Evolutionary conservation across 2,797 vertebrate species (phyloP).

Genomic region (Dermochelys coriacea): DNA sequence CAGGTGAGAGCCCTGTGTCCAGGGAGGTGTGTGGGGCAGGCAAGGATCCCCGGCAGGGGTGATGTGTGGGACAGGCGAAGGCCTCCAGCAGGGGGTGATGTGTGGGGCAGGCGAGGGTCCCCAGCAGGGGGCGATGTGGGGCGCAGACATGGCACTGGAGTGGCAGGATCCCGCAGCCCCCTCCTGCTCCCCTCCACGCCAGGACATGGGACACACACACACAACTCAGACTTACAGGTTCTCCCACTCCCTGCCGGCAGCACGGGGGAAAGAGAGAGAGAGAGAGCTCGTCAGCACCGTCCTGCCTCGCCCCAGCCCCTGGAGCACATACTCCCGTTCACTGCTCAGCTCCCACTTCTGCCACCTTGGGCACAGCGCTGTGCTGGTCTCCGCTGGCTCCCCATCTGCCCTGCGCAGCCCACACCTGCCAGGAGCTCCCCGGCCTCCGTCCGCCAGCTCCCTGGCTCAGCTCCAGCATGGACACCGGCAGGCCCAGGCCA

Average conservation of each 20-base stretch:
- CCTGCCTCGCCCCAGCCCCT: fast-evolving
- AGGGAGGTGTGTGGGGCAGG: fast-evolving
- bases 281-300: neutral
- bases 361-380: no score
- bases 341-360: neutral
- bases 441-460: no score
- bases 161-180: neutral
- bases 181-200: fast-evolving
- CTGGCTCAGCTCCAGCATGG: no score
- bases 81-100: fast-evolving
- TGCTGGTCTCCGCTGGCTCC: no score
- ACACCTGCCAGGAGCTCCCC: no score
- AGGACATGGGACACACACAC: neutral
- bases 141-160: neutral
- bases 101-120: no score
- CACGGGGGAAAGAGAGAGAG: neutral
- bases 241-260: constrained; percentile 95
- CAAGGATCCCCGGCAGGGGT: no score
- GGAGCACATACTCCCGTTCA: fast-evolving
- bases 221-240: constrained; percentile 91
- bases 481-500: no score
- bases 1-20: fast-evolving
- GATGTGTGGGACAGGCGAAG: neutral
- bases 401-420: no score
- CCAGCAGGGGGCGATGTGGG: no score